Base-by-base conservation (phyloP, 2,113 vertebrate genomes). In the Lampris megalopsis region DNA sequence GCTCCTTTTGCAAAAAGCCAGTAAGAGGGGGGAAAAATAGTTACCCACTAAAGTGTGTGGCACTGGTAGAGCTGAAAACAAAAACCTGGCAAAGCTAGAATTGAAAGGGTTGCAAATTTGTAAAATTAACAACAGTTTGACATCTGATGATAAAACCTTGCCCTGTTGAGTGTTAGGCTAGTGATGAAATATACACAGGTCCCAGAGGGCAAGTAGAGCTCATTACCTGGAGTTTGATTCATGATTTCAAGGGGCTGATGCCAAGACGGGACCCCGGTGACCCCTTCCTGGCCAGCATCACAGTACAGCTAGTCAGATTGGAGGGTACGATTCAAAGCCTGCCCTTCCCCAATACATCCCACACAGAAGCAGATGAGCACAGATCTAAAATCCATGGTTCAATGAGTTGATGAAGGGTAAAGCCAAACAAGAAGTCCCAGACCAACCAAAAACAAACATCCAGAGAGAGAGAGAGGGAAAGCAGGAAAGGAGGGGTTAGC, bases 151-250 rank as follows among this genome's bases (percentile, higher is more conserved):
- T 68, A 0, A 49, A n/a, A 58, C 9, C 10, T 37, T 43, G 63
- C 45, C 4, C 36, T 60, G 6, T 45, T 43, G 40, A 5, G 35
- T 57, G 0, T 13, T 5, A 2, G 37, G 45, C 5, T 11, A 47
- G 52, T 11, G 42, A n/a, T 60, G 4, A 52, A 47, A 41, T 41
- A 38, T 7, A 7, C 38, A 62, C 9, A 9, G 9, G 53, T 52
- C 9, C 42, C 37, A 11, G 7, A 6, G 48, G 40, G 11, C 2
- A 60, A 61, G 61, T 63, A 9, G 36, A 43, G 9, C 9, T 40
- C 56, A 70, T 88, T 91, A 91, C 91, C 91, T 92, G 84, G 59
- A 83, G 63, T 91, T 57, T 73, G 68, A 52, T 68, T 88, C 89
- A 86, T 86, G 63, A 68, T 83, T 87, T 56, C 79, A 77, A 66